phyloP scores from a whole-genome alignment of 35 echinoderm and acorn worm species.

The Ophioderma brevispina region DNA sequence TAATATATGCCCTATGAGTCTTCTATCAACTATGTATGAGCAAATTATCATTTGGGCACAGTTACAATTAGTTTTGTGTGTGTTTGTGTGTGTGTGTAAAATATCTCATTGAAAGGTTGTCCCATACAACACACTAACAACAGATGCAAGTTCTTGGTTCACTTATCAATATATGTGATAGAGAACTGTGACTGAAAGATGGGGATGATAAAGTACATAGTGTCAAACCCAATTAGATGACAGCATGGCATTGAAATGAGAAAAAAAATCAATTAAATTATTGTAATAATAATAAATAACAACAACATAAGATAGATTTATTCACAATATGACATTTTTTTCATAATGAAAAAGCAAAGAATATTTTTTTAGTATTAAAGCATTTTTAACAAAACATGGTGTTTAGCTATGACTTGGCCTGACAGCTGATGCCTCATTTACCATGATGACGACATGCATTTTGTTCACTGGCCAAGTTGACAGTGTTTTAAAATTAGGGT shows the following conservation, averaged over 20 bases:
- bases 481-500: too few relatives aligned
- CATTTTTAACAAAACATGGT: not conserved
- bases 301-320: slow-evolving; percentile 1
- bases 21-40: too few relatives aligned
- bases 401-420: slow-evolving; percentile 3
- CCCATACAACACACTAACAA: too few relatives aligned
- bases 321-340: not conserved
- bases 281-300: slow-evolving; percentile 1
- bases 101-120: too few relatives aligned
- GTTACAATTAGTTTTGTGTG: too few relatives aligned
- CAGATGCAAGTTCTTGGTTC: too few relatives aligned
- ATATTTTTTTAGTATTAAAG: slow-evolving; percentile 6
- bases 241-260: slow-evolving; percentile 12
- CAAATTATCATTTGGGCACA: too few relatives aligned
- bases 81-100: too few relatives aligned
- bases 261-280: slow-evolving; percentile 8
- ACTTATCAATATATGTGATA: too few relatives aligned
- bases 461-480: not conserved
- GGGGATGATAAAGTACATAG: not conserved
- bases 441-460: not conserved
- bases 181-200: not conserved
- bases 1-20: too few relatives aligned
- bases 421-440: not conserved
- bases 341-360: slow-evolving; percentile 8
- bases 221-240: not conserved